phyloP scores from a whole-genome alignment of 2,113 vertebrate genomes.

The Sceloporus tristichus region DNA sequence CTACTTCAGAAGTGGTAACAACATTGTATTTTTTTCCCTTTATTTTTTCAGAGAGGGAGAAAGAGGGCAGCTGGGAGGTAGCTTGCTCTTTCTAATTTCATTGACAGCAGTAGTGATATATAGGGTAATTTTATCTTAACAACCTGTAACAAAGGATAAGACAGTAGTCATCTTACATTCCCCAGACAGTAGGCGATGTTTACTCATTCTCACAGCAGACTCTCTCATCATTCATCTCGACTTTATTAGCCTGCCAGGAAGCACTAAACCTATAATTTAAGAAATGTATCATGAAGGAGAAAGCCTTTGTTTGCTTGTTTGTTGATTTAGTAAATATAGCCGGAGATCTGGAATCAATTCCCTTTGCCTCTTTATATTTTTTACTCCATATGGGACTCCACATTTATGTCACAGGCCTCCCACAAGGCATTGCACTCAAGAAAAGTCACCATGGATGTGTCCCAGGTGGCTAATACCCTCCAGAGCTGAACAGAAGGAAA shows the following conservation, averaged over 20 bases:
- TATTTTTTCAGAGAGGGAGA: background rate
- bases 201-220: conserved; percentile 74
- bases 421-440: background rate
- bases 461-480: background rate
- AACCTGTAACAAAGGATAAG: conserved; percentile 79
- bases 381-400: background rate
- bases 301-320: conserved; percentile 54
- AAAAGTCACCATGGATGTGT: background rate
- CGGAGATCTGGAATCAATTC: conserved; percentile 43
- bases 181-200: conserved; percentile 79
- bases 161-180: conserved; percentile 75
- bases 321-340: conserved; percentile 59
- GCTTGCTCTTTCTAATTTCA: conserved; percentile 73
- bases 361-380: rapidly evolving
- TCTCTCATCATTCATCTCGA: conserved; percentile 73
- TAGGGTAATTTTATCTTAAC: conserved; percentile 80
- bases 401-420: background rate
- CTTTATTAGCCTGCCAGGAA: conserved; percentile 72
- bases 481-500: background rate
- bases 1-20: background rate
- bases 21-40: background rate
- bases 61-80: conserved; percentile 46
- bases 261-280: conserved; percentile 71
- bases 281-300: conserved; percentile 59
- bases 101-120: conserved; percentile 73